Evolutionary conservation across 2,113 vertebrate genomes (phyloP).

Genomic region (Hiodon alosoides): DNA sequence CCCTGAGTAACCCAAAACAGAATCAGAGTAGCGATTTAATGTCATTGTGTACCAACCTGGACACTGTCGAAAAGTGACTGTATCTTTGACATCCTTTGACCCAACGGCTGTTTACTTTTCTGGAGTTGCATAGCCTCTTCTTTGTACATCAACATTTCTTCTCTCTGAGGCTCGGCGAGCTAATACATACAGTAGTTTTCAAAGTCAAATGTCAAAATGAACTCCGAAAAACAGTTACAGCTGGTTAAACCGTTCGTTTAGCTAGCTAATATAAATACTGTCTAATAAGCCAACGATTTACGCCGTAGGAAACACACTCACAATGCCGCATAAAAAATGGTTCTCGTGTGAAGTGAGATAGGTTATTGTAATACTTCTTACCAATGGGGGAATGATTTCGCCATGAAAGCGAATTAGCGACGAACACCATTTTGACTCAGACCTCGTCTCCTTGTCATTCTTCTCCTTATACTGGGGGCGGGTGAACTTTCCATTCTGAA

Average conservation of each 20-base stretch:
- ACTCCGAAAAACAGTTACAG: no score
- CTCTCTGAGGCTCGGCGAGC: constrained; percentile 48
- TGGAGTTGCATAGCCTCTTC: constrained; percentile 33
- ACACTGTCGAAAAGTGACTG: constrained; percentile 52
- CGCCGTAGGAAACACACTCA: background rate
- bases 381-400: constrained; percentile 49
- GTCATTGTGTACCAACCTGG: constrained; percentile 43
- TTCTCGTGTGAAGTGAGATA: no score
- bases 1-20: constrained; percentile 3
- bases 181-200: constrained; percentile 26
- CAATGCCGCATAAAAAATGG: constrained; percentile 2
- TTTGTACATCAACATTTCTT: constrained; percentile 52
- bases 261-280: no score
- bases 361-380: constrained; percentile 18
- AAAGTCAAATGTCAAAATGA: constrained; percentile 10
- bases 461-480: constrained; percentile 29
- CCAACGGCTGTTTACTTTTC: constrained; percentile 23
- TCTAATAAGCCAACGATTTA: no score
- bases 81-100: constrained; percentile 41
- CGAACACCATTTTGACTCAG: background rate
- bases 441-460: background rate
- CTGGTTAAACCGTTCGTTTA: no score
- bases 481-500: constrained; percentile 57
- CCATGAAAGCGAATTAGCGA: constrained; percentile 54
- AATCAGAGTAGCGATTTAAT: background rate